phyloP scores from a whole-genome alignment of 2,888 invertebrate species.

The Agrochola circellaris region DNA sequence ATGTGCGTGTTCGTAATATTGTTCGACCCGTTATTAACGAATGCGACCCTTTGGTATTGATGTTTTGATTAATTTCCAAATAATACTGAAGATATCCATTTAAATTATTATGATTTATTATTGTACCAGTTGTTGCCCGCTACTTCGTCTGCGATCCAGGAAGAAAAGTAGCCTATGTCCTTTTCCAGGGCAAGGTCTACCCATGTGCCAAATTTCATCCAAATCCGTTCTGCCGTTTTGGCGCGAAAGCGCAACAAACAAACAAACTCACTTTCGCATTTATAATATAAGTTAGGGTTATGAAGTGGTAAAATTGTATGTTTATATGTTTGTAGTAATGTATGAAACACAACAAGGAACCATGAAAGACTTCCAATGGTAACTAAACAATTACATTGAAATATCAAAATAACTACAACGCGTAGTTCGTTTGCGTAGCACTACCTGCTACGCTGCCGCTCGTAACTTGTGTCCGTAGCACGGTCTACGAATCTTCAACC shows the following conservation, averaged over 20 bases:
- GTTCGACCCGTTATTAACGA: conserved; percentile 30
- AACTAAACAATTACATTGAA: neutral
- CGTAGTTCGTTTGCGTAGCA: conserved; percentile 7
- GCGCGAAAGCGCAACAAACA: too few species aligned
- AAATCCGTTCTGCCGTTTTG: too few species aligned
- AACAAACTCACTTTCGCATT: too few species aligned
- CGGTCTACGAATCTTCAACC: neutral
- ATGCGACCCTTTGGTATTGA: conserved; percentile 36
- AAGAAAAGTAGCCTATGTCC: too few species aligned
- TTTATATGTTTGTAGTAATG: neutral
- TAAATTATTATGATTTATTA: neutral
- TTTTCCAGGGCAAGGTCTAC: too few species aligned
- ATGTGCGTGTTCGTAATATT: conserved; percentile 44
- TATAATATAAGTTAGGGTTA: neutral
- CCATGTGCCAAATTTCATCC: too few species aligned
- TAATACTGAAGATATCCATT: neutral
- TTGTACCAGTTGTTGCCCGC: neutral
- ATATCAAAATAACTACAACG: neutral
- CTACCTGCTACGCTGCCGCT: neutral
- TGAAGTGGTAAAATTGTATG: neutral
- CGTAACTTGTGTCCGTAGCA: conserved; percentile 1
- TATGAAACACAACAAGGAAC: neutral
- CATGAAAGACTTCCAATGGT: neutral
- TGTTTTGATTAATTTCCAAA: conserved; percentile 18
- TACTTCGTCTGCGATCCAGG: too few species aligned